A percentile compares a stretch with the other conserved stretches of the same genome.
Conservation (phyloP, 2,113 vertebrate species). For the Octodon degus region DNA sequence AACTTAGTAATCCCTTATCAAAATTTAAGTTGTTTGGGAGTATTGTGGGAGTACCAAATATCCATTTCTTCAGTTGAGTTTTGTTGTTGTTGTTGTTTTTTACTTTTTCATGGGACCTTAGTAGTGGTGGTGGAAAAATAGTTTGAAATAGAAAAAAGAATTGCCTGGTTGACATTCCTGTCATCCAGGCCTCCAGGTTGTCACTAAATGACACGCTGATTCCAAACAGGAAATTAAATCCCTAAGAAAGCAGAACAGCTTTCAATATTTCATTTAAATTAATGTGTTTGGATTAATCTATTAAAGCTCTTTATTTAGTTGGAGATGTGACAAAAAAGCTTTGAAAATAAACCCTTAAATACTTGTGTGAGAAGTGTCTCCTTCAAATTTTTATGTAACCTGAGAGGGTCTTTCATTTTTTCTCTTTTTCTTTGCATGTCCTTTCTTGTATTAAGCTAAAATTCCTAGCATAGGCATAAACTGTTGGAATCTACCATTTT, state of each 20-base stretch:
- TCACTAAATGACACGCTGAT: not conserved
- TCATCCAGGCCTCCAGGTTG: not conserved
- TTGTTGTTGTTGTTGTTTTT: too few relatives aligned
- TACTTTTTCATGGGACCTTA: not conserved
- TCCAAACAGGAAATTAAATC: not conserved
- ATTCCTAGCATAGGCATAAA: not conserved
- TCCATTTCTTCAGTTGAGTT: not conserved
- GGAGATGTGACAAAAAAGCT: not conserved
- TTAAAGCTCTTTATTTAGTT: constrained; percentile 25
- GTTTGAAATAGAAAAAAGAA: not conserved
- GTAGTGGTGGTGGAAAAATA: not conserved
- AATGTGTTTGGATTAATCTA: not conserved
- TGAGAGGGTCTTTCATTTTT: not conserved
- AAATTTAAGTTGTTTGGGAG: not conserved
- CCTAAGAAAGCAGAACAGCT: not conserved
- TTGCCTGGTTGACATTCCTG: not conserved
- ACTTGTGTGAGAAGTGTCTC: not conserved
- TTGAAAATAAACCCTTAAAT: constrained; percentile 28
- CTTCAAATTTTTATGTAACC: not conserved
- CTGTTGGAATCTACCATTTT: not conserved
- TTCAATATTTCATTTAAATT: constrained; percentile 38
- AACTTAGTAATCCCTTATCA: not conserved
- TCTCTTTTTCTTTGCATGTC: not conserved
- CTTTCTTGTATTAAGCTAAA: not conserved
- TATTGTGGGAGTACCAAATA: not conserved